Evolutionary conservation across 2,888 invertebrate species (phyloP), one percentile per base, ranked within the genome.

Genomic region (Melieria crassipennis): DNA sequence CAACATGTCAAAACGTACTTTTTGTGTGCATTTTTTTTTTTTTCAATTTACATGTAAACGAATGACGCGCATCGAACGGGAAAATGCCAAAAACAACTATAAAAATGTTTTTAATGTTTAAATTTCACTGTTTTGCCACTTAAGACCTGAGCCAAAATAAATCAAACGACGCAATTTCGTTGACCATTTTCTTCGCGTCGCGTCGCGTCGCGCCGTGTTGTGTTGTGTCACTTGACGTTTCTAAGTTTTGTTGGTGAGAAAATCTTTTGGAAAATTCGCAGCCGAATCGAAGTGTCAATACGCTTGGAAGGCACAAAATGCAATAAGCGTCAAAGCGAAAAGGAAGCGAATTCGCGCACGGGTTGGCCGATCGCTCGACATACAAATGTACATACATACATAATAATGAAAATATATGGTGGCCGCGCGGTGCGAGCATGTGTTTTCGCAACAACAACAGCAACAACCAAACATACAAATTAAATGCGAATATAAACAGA

Each of bases 341-440:
- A 30, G 30, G 30, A 30, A 30, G 30, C 30, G 30, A 30, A 30
- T 30, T 30, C 30, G 30, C 30, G 30, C 30, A 63, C 42, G 62
- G 56, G 69, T 69, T 30, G 62, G 69, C 16, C 52, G 69, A 56
- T 42, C 7, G 62, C 57, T 52, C 16, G 63, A 69, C 62, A 69
- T 69, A 56, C 62, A 48, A 52, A 43, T 42, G 48, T 66, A 56
- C 42, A 55, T n/a, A 64, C n/a, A 65, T 42, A 30, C n/a, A 43
- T n/a, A 11, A 64, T 56, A 50, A 43, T 5, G 10, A 64, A 62
- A 47, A 62, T 30, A 30, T 30, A 30, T 30, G 30, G 30, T 30
- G 30, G 30, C 30, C 30, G 30, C 30, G 30, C 30, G 30, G 30
- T 30, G 30, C 30, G 30, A 30, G 30, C 30, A 30, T 30, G 30